phyloP scores from a whole-genome alignment of 2,888 invertebrate species.

The Erebia epiphron region DNA sequence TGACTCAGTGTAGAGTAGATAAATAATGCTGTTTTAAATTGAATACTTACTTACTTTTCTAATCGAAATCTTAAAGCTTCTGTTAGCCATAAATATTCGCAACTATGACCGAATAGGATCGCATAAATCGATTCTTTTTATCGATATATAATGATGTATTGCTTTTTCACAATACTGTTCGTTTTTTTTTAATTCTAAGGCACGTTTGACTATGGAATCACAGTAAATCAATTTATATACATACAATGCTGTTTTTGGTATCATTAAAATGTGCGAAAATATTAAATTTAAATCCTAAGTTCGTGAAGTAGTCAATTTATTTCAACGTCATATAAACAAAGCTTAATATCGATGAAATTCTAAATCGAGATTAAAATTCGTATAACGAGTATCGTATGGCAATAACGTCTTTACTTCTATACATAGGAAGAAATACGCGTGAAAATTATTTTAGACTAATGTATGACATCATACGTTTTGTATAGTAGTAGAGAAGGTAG shows the following conservation, averaged over 20 bases:
- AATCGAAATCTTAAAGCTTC: background rate
- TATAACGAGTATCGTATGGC: background rate
- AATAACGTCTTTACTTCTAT: background rate
- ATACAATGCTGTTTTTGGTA: constrained; percentile 2
- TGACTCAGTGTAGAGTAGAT: background rate
- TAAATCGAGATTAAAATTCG: constrained; percentile 3
- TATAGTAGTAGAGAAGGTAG: too few species aligned
- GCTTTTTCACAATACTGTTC: constrained; percentile 31
- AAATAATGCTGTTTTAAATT: background rate
- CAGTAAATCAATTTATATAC: constrained; percentile 5
- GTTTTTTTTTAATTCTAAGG: constrained; percentile 30
- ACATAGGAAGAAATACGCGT: too few species aligned
- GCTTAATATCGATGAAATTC: background rate
- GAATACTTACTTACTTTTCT: background rate
- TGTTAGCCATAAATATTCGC: background rate
- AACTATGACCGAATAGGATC: background rate
- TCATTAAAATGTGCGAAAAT: background rate
- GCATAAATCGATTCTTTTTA: background rate
- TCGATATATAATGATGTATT: constrained; percentile 7
- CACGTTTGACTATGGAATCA: constrained; percentile 27
- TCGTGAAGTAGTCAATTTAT: background rate
- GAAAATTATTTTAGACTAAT: too few species aligned
- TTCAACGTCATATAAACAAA: background rate
- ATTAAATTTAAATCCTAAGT: too few species aligned
- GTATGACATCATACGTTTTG: too few species aligned